These are phyloP conservation scores for Paelopatides confundens DNA, from an alignment of 53 echinoderm and acorn worm genomes.

Conservation along the genomic window DNA sequence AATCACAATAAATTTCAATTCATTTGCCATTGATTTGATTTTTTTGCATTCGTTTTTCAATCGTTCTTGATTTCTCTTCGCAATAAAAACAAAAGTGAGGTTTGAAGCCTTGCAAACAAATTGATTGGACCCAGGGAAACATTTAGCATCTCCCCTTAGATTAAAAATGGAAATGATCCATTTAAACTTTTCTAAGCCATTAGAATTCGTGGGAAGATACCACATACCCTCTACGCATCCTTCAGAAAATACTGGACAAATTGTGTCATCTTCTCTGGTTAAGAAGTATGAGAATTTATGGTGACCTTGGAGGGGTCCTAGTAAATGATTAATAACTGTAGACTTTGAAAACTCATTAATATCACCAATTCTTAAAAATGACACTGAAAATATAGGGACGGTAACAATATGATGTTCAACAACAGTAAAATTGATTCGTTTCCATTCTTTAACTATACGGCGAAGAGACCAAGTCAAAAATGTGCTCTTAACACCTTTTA, in stretches of 20 bases:
- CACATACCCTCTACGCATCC: constrained; percentile 7
- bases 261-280: not conserved
- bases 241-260: not conserved
- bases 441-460: constrained; percentile 14
- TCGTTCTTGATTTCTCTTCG: not conserved
- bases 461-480: not conserved
- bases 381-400: not conserved
- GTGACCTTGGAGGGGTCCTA: constrained; percentile 11
- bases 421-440: not conserved
- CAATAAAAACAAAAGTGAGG: not conserved
- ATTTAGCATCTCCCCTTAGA: not conserved
- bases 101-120: not conserved
- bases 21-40: not conserved
- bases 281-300: not conserved
- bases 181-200: not conserved
- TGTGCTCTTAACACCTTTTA: no score
- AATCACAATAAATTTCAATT: not conserved
- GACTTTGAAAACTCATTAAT: not conserved
- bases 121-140: not conserved
- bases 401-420: not conserved
- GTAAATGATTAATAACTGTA: not conserved
- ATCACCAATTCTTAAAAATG: not conserved
- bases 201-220: not conserved
- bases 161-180: not conserved
- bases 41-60: not conserved